phyloP scores from a whole-genome alignment of 2,888 invertebrate species.

The Atrina japonica region DNA sequence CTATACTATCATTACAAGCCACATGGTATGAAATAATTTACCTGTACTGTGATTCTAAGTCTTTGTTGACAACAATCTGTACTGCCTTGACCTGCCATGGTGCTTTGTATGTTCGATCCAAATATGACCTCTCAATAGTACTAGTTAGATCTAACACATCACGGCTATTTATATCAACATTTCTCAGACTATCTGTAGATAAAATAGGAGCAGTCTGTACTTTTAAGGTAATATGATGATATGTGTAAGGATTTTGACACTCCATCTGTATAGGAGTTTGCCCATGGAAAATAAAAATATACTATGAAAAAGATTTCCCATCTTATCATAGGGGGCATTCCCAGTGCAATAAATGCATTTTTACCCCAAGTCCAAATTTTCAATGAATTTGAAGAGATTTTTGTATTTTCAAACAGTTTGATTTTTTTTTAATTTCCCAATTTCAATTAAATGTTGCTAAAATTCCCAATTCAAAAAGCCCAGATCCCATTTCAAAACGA shows the following conservation, averaged over 20 bases:
- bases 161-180: conserved; percentile 59
- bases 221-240: not conserved
- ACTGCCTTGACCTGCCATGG: conserved; percentile 58
- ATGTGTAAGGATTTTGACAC: not conserved
- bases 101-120: conserved; percentile 58
- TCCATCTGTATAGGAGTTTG: not conserved
- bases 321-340: too few species aligned
- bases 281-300: not conserved
- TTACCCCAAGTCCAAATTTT: too few species aligned
- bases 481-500: too few species aligned
- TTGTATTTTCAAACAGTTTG: too few species aligned
- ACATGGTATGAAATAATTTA: conserved; percentile 36
- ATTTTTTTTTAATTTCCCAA: too few species aligned
- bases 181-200: conserved; percentile 61
- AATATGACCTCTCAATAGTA: conserved; percentile 57
- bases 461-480: too few species aligned
- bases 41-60: conserved; percentile 65
- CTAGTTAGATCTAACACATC: conserved; percentile 64
- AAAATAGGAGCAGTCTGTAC: too few species aligned
- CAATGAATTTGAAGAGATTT: too few species aligned
- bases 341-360: too few species aligned
- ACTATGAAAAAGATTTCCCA: too few species aligned
- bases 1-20: too few species aligned
- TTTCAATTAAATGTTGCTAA: too few species aligned
- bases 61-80: conserved; percentile 62